Evolutionary conservation across 2,113 vertebrate species (phyloP), one percentile per base, ranked within the genome.

Genomic region (Lepisosteus oculatus): DNA sequence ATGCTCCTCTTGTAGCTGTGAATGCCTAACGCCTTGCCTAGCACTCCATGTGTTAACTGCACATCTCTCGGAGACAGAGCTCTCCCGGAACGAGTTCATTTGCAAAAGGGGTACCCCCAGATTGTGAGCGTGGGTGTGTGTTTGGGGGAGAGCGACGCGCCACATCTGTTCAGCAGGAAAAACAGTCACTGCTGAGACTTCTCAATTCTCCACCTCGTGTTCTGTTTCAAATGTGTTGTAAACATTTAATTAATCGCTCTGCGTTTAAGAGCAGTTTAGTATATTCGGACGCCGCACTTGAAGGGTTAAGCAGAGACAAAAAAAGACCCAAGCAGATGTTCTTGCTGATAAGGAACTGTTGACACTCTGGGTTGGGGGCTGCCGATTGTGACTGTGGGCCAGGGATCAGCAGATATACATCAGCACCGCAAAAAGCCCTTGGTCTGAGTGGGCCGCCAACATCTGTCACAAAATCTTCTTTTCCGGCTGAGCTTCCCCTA

Each of bases 401-500:
- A n/a, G 42, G 61, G 75, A 74, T 73, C 55, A 73, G 62, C 44
- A 3, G 55, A 63, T 11, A 69, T 57, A 67, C 68, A 72, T 76
- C 71, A 63, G 69, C 55, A 72, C 68, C 43, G 57, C 6, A 57
- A 72, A 76, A 73, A 56, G 62, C 68, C 55, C 68, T 55, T 42
- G 42, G 63, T 67, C 57, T 71, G 69, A 74, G 65, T 71, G 65
- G 42, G 55, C 67, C 68, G 43, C 54, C 47, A 80, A 73, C 77
- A 74, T 84, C 80, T 85, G 85, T 76, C 9, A 14, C 67, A 69
- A 77, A 71, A 17, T 62, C 0, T 0, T 76, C 4, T 59, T 73
- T 70, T 79, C 77, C 75, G 0, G 0, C 59, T 0, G 0, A 0
- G 75, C 0, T 3, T 72, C 76, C 78, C 83, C 55, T 59, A 0